Percentiles rank a stretch among this genome's conserved stretches.
Conservation (phyloP, 2,888 invertebrate species). For the Palloptera scutellata region DNA sequence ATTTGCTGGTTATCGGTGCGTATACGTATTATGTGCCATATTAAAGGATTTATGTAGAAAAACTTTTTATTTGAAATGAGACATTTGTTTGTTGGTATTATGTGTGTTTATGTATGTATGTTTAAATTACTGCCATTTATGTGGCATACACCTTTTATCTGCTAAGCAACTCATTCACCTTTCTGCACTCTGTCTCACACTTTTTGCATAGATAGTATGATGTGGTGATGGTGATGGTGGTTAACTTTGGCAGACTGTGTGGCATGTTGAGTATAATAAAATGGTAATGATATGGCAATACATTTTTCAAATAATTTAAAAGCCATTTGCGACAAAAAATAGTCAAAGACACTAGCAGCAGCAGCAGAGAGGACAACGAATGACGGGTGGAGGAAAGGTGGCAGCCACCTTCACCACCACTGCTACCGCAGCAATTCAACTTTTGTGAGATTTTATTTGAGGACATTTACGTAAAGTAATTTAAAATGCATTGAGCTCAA, state of each 20-base stretch:
- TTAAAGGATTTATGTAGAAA: conserved; percentile 27
- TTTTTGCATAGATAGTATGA: background rate
- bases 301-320: conserved; percentile 31
- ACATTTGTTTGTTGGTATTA: too few species aligned
- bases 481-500: background rate
- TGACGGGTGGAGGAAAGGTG: background rate
- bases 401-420: background rate
- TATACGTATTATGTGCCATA: conserved; percentile 24
- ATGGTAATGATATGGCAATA: conserved; percentile 23
- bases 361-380: background rate
- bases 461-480: background rate
- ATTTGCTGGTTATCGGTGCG: conserved; percentile 22
- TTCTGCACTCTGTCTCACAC: background rate
- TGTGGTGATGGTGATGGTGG: background rate
- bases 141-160: too few species aligned
- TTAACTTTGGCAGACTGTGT: background rate
- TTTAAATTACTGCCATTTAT: too few species aligned
- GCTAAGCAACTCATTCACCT: too few species aligned
- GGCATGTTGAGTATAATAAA: conserved; percentile 6
- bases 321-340: conserved; percentile 17
- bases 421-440: background rate
- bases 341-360: background rate
- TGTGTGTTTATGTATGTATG: too few species aligned
- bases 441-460: background rate
- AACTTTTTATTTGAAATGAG: background rate